phyloP scores from a whole-genome alignment of 2,797 vertebrate genomes.

The Serranus cabrilla region DNA sequence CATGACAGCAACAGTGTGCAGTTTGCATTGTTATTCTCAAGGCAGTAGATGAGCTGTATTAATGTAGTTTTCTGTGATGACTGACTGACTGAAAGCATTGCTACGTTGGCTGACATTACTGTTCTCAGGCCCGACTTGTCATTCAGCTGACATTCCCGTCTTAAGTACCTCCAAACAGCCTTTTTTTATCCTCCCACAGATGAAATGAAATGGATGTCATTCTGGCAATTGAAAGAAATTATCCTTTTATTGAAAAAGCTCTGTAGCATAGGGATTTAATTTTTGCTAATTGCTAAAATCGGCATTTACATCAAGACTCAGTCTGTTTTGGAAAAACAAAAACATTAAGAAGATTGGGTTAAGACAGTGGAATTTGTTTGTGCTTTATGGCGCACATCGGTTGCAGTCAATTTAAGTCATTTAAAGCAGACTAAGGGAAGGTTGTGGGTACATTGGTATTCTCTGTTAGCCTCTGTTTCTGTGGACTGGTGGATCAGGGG shows the following conservation, averaged over 20 bases:
- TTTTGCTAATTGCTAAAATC: constrained; percentile 45
- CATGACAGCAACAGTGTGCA: background rate
- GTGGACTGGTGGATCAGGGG: constrained; percentile 42
- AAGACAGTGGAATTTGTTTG: constrained; percentile 41
- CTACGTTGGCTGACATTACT: constrained; percentile 17
- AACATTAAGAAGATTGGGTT: constrained; percentile 43
- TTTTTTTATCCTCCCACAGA: constrained; percentile 19
- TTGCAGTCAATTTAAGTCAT: constrained; percentile 42
- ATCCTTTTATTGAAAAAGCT: constrained; percentile 36
- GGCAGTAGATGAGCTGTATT: constrained; percentile 40
- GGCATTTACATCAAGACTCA: background rate
- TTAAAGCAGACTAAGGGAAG: constrained; percentile 27
- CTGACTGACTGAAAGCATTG: constrained; percentile 43
- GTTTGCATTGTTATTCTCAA: constrained; percentile 32
- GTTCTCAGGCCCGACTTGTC: constrained; percentile 47
- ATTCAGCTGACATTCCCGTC: constrained; percentile 62
- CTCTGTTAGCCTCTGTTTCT: constrained; percentile 32
- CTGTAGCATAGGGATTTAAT: constrained; percentile 28
- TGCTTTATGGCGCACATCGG: constrained; percentile 29
- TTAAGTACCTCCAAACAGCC: constrained; percentile 37
- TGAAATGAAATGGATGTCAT: constrained; percentile 38
- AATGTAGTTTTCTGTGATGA: constrained; percentile 36
- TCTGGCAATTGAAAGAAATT: constrained; percentile 38
- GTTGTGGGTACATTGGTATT: constrained; percentile 32
- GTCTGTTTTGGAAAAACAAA: constrained; percentile 52